Percentiles rank a stretch among this genome's conserved stretches.
These are phyloP conservation scores for Macrobrachium nipponense DNA, from an alignment of 1,140 invertebrate genomes.

Conservation along the genomic window DNA sequence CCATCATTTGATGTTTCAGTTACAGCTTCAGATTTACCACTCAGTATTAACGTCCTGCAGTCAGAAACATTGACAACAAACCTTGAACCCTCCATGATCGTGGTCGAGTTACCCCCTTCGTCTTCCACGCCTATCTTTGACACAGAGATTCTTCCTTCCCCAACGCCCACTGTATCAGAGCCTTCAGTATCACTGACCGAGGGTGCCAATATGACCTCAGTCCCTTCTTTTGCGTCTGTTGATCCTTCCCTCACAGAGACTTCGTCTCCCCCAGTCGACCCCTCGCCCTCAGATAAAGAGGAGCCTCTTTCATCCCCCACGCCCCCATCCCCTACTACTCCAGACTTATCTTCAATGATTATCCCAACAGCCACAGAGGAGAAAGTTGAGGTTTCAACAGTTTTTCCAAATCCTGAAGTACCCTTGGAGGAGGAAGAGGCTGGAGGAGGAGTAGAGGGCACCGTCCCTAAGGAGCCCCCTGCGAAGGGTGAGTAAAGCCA, in stretches of 20 bases:
- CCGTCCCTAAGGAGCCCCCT: background rate
- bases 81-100: slow-evolving; percentile 31
- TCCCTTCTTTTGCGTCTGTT: slow-evolving; percentile 5
- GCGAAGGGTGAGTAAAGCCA: too few species aligned
- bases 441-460: background rate
- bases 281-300: background rate
- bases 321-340: background rate
- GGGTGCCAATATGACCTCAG: background rate
- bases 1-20: background rate
- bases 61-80: too few species aligned
- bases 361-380: slow-evolving; percentile 52
- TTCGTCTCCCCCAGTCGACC: background rate
- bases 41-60: background rate
- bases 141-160: background rate
- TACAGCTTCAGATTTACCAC: background rate
- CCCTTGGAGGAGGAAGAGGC: slow-evolving; percentile 27
- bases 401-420: background rate
- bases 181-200: background rate
- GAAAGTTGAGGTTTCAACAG: slow-evolving; percentile 6
- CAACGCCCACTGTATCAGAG: background rate
- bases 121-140: background rate
- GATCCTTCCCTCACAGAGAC: slow-evolving; percentile 9
- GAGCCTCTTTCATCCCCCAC: background rate
- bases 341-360: slow-evolving; percentile 51
- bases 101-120: background rate